phyloP scores from a whole-genome alignment of 1,140 invertebrate genomes.

The Drosophila bifasciata region DNA sequence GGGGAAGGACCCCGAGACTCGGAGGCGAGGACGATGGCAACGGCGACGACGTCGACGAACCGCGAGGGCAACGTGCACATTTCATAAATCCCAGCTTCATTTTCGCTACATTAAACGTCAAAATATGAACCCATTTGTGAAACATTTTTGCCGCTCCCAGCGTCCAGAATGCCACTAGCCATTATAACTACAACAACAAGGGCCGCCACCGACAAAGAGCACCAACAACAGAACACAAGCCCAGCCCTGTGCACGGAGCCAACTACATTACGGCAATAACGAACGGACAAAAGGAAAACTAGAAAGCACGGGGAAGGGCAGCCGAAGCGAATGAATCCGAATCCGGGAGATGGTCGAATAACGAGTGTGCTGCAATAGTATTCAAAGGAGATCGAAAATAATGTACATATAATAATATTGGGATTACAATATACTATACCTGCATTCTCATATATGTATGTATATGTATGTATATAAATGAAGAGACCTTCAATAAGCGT shows the following conservation, averaged over 20 bases:
- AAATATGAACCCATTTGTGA: slow-evolving; percentile 81
- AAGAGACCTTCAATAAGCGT: too few species aligned
- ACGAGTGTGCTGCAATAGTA: background rate
- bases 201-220: slow-evolving; percentile 21
- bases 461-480: too few species aligned
- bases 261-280: slow-evolving; percentile 72
- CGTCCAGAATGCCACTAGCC: slow-evolving; percentile 57
- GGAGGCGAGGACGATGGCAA: background rate
- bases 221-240: slow-evolving; percentile 40
- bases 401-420: too few species aligned
- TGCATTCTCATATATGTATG: too few species aligned
- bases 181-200: slow-evolving; percentile 75
- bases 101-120: slow-evolving; percentile 82
- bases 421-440: too few species aligned
- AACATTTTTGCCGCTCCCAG: slow-evolving; percentile 65
- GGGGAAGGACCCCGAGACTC: background rate
- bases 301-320: background rate
- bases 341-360: slow-evolving; percentile 13
- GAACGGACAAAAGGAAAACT: slow-evolving; percentile 73
- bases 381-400: background rate
- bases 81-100: slow-evolving; percentile 80
- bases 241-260: slow-evolving; percentile 32
- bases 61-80: slow-evolving; percentile 73
- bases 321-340: background rate
- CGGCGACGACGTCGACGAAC: slow-evolving; percentile 8